Evolutionary conservation across 2,888 invertebrate genomes (phyloP).

Genomic region (Ypsolopha sequella): DNA sequence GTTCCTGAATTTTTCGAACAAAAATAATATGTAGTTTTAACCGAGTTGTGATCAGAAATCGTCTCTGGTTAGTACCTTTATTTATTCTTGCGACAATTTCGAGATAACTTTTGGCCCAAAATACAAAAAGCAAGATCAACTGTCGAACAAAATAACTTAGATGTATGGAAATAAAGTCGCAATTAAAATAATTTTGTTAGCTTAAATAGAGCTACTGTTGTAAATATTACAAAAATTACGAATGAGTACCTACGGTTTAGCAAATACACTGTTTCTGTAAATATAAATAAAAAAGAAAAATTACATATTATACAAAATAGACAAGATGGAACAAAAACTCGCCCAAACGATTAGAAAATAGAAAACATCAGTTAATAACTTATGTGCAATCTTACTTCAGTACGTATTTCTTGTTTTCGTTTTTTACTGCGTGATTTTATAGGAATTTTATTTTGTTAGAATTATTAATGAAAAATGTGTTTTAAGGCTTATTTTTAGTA

Average conservation of each 20-base stretch:
- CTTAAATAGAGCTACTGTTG: constrained; percentile 61
- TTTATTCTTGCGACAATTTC: neutral
- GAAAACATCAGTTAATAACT: constrained; percentile 38
- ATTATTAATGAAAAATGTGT: constrained; percentile 41
- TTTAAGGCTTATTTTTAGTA: constrained; percentile 50
- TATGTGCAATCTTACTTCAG: constrained; percentile 48
- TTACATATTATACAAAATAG: constrained; percentile 40
- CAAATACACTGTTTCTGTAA: constrained; percentile 46
- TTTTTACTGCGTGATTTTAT: constrained; percentile 40
- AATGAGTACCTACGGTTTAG: constrained; percentile 23
- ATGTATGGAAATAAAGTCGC: constrained; percentile 29
- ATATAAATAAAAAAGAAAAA: constrained; percentile 32
- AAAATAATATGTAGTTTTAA: neutral
- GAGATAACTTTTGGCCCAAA: constrained; percentile 9
- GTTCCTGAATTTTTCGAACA: constrained; percentile 13
- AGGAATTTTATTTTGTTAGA: constrained; percentile 48
- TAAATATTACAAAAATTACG: constrained; percentile 38
- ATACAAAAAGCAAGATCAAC: constrained; percentile 4
- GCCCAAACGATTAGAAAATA: constrained; percentile 58
- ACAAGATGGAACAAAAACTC: constrained; percentile 66
- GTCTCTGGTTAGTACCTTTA: constrained; percentile 48
- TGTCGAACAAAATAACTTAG: neutral
- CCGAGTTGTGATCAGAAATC: constrained; percentile 30
- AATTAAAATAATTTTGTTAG: constrained; percentile 30
- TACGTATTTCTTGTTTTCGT: constrained; percentile 19